A percentile compares a stretch with the other conserved stretches of the same genome.
phyloP scores from a whole-genome alignment of 2,113 vertebrate species.

The Oplegnathus fasciatus region DNA sequence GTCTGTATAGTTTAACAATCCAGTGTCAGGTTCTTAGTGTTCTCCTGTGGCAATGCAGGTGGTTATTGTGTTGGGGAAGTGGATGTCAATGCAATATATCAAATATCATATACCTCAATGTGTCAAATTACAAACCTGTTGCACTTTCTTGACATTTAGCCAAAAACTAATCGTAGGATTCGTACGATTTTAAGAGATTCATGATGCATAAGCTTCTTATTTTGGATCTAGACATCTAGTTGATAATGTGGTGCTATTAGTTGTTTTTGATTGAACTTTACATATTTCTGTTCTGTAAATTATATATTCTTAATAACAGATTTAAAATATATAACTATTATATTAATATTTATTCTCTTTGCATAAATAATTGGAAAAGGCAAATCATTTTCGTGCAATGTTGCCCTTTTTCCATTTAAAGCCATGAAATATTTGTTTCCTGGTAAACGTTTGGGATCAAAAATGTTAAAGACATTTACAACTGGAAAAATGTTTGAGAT shows the following conservation, averaged over 20 bases:
- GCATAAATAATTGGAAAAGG: conserved; percentile 30
- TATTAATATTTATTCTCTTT: conserved; percentile 74
- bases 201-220: conserved; percentile 75
- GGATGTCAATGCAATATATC: conserved; percentile 61
- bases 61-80: conserved; percentile 25
- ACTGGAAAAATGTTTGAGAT: conserved; percentile 26
- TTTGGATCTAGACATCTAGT: conserved; percentile 47
- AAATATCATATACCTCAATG: conserved; percentile 81
- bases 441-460: conserved; percentile 33
- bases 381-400: conserved; percentile 33
- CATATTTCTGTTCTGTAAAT: conserved; percentile 64
- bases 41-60: conserved; percentile 36
- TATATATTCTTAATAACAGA: conserved; percentile 69
- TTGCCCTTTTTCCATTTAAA: conserved; percentile 25
- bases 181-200: conserved; percentile 46
- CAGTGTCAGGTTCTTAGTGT: conserved; percentile 27
- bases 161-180: conserved; percentile 56
- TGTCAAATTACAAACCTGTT: conserved; percentile 75
- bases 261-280: conserved; percentile 56
- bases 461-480: neutral
- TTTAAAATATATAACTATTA: conserved; percentile 62
- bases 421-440: conserved; percentile 21
- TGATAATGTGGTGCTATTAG: conserved; percentile 76
- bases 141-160: conserved; percentile 81
- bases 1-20: neutral